Percentiles rank a stretch among this genome's conserved stretches.
Conservation (phyloP, 2,113 vertebrate species). For the Oreochromis aureus region DNA sequence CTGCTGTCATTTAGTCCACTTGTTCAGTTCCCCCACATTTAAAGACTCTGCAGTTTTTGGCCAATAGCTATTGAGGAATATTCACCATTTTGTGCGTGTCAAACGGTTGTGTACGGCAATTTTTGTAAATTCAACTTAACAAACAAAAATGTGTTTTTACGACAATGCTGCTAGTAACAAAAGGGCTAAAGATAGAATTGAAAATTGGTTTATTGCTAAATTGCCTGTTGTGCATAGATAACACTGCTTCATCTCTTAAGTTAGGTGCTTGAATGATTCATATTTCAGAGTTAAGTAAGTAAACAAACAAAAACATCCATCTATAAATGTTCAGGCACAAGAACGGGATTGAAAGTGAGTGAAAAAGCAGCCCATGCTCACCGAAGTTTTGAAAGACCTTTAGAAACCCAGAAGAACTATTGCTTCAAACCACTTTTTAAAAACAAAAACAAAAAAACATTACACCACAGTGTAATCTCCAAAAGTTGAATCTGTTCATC, state of each 20-base stretch:
- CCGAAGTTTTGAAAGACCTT: not conserved
- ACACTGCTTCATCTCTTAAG: not conserved
- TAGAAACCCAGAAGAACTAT: not conserved
- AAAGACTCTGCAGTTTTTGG: not conserved
- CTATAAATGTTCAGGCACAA: fast-evolving
- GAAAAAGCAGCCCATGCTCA: not conserved
- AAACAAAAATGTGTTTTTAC: fast-evolving
- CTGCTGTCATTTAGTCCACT: not conserved
- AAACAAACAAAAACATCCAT: not conserved
- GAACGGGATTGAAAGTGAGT: not conserved
- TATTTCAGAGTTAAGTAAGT: not conserved
- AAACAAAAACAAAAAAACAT: not conserved
- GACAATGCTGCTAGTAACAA: not conserved
- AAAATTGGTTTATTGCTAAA: not conserved
- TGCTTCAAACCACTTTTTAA: not conserved
- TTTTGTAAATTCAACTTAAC: not conserved
- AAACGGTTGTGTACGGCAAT: not conserved
- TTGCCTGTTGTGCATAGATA: not conserved
- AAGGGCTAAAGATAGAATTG: not conserved
- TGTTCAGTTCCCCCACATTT: not conserved
- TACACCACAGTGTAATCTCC: not conserved
- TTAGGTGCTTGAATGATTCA: not conserved
- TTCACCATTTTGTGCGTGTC: not conserved
- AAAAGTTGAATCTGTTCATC: no score
- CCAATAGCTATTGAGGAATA: not conserved